A percentile compares a stretch with the other conserved stretches of the same genome.
phyloP scores from a whole-genome alignment of 1,140 invertebrate species.

The Plectus sambesii region DNA sequence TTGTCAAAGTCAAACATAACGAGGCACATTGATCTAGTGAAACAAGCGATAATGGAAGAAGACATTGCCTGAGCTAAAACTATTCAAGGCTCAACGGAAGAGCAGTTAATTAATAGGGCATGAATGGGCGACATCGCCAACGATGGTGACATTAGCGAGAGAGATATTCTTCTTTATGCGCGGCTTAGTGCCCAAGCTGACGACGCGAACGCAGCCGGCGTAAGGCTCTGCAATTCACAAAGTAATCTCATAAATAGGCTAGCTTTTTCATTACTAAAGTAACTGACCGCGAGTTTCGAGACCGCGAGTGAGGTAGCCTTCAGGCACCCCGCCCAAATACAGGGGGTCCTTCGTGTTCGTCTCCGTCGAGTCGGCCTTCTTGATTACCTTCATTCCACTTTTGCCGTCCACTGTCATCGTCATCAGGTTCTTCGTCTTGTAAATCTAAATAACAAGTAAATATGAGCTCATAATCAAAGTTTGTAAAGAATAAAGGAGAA shows the following conservation, averaged over 20 bases:
- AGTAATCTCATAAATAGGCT: too few species aligned
- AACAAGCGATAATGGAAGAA: too few species aligned
- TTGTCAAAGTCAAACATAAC: too few species aligned
- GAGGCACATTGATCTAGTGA: too few species aligned
- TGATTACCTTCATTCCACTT: slow-evolving; percentile 56
- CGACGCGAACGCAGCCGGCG: slow-evolving; percentile 20
- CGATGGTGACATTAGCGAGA: too few species aligned
- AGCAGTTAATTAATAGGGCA: too few species aligned
- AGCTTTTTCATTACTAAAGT: too few species aligned
- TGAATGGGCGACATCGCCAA: too few species aligned
- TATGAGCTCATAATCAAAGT: too few species aligned
- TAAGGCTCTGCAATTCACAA: slow-evolving; percentile 10
- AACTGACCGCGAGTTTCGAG: slow-evolving; percentile 15
- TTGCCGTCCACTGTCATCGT: slow-evolving; percentile 66
- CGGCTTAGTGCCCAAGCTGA: slow-evolving; percentile 22
- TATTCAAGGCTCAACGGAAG: too few species aligned
- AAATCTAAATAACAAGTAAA: slow-evolving; percentile 56
- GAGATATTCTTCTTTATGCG: slow-evolving; percentile 19
- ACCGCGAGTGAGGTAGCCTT: slow-evolving; percentile 38
- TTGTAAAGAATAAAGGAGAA: background rate
- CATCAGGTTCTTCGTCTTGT: slow-evolving; percentile 69
- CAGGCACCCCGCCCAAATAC: slow-evolving; percentile 73
- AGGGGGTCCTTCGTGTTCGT: slow-evolving; percentile 71
- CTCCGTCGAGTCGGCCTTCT: slow-evolving; percentile 58
- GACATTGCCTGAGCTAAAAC: too few species aligned